These are phyloP conservation scores for Ophion obscuratus DNA, from an alignment of 2,888 invertebrate species.

Conservation along the genomic window DNA sequence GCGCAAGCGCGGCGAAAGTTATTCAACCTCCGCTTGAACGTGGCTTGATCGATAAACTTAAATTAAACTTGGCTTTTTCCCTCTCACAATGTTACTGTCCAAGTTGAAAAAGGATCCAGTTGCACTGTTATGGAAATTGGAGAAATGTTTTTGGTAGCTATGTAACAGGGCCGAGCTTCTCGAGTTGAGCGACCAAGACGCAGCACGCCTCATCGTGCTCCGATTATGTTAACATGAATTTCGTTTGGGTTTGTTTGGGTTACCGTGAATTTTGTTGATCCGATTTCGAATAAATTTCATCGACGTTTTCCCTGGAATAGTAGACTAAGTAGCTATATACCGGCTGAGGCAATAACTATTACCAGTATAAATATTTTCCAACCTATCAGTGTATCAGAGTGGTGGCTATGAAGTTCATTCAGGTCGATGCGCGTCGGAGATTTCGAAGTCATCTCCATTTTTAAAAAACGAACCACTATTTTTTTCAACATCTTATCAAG, in stretches of 20 bases:
- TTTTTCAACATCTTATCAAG: too few relatives aligned
- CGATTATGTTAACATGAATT: not conserved
- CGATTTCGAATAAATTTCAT: not conserved
- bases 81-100: not conserved
- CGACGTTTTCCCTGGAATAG: not conserved
- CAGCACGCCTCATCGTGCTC: not conserved
- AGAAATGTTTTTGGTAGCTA: too few relatives aligned
- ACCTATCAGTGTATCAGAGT: too few relatives aligned
- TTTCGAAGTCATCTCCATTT: too few relatives aligned
- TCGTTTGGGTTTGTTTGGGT: not conserved
- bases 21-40: slow-evolving; percentile 17
- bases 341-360: too few relatives aligned
- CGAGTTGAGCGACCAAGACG: not conserved
- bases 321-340: too few relatives aligned
- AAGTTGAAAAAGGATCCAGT: not conserved
- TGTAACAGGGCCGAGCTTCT: too few relatives aligned
- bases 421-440: too few relatives aligned
- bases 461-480: too few relatives aligned
- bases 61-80: not conserved
- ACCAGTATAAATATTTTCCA: too few relatives aligned
- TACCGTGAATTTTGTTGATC: not conserved
- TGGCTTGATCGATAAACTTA: slow-evolving; percentile 56
- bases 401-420: too few relatives aligned
- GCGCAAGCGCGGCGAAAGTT: slow-evolving; percentile 44
- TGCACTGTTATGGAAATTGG: not conserved